A percentile compares a stretch with the other conserved stretches of the same genome.
Conservation (phyloP, 2,797 vertebrate genomes). For the Eurystomus glaucurus region DNA sequence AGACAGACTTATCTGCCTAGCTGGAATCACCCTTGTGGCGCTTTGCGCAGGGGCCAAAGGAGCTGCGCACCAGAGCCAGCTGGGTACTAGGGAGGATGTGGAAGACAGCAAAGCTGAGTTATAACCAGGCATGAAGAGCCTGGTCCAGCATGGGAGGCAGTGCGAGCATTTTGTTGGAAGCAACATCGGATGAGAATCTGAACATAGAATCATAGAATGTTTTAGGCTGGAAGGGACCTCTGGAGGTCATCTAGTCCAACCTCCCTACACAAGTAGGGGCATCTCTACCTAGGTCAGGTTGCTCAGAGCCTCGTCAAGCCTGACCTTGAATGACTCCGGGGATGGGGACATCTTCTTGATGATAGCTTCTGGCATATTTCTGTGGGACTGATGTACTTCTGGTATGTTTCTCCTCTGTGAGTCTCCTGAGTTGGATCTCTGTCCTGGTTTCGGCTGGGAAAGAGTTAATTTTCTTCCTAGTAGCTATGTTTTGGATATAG, state of each 20-base stretch:
- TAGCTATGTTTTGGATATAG: neutral
- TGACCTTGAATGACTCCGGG: no score
- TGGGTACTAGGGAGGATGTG: neutral
- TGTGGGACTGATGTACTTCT: neutral
- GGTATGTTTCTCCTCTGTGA: neutral
- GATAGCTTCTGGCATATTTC: neutral
- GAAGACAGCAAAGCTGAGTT: fast-evolving
- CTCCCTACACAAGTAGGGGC: no score
- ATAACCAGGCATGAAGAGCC: neutral
- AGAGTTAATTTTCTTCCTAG: neutral
- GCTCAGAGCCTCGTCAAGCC: no score
- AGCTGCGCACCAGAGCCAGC: neutral
- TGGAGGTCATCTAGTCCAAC: no score
- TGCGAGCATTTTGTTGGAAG: neutral
- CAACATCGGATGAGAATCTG: neutral
- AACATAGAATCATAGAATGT: no score
- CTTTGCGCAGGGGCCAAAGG: neutral
- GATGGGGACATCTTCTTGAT: neutral
- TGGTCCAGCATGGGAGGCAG: neutral
- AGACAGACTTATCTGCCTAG: neutral
- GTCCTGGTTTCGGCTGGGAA: neutral
- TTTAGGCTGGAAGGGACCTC: no score
- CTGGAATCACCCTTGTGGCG: neutral
- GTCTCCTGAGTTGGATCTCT: neutral
- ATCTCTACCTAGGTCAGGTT: no score